These are phyloP conservation scores for Teleopsis dalmanni DNA, from an alignment of 1,140 invertebrate genomes.

Conservation along the genomic window DNA sequence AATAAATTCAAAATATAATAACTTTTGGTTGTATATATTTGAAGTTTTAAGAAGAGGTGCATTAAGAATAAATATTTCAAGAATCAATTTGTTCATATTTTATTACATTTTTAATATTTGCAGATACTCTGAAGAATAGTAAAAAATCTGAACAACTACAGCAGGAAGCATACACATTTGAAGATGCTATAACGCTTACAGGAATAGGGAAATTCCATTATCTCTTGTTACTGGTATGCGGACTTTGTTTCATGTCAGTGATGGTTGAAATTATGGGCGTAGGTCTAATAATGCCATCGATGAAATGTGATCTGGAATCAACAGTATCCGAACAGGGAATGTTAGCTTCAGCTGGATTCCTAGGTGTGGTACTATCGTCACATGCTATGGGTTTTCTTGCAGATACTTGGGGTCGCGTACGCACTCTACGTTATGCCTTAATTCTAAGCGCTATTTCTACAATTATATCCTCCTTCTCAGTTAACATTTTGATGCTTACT, in stretches of 20 bases:
- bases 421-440: conserved; percentile 61
- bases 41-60: too few relatives aligned
- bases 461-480: conserved; percentile 59
- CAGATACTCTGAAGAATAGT: neutral
- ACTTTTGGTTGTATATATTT: too few relatives aligned
- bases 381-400: conserved; percentile 73
- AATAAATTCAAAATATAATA: too few relatives aligned
- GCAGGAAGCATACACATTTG: conserved; percentile 49
- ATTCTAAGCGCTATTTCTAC: conserved; percentile 57
- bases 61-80: too few relatives aligned
- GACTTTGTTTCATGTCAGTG: conserved; percentile 34
- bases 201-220: conserved; percentile 32
- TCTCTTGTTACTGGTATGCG: conserved; percentile 29
- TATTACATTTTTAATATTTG: neutral
- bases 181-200: conserved; percentile 32
- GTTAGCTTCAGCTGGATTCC: conserved; percentile 57
- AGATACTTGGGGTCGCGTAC: conserved; percentile 64
- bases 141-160: neutral
- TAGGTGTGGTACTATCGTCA: conserved; percentile 55
- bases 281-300: conserved; percentile 30
- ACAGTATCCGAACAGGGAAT: conserved; percentile 56
- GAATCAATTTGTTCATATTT: neutral
- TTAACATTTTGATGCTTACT: conserved; percentile 59
- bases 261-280: conserved; percentile 39
- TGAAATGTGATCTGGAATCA: conserved; percentile 55